Evolutionary conservation across 2,888 invertebrate genomes (phyloP).

Genomic region (Pocota personata): DNA sequence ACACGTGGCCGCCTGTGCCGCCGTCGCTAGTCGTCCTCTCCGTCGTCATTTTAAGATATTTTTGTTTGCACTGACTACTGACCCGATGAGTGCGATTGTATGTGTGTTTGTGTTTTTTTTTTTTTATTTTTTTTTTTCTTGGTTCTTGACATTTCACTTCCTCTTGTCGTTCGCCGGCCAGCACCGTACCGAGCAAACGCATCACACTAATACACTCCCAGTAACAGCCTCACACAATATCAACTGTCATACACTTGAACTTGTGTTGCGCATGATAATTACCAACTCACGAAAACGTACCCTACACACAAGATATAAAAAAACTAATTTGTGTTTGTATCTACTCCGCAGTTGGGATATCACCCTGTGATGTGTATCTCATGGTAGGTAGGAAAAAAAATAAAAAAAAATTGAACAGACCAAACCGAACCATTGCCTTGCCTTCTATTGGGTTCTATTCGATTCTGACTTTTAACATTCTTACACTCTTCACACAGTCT

Average conservation of each 20-base stretch:
- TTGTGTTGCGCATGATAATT: constrained; percentile 63
- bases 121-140: constrained; percentile 10
- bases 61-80: constrained; percentile 57
- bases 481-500: constrained; percentile 38
- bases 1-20: constrained; percentile 51
- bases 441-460: constrained; percentile 34
- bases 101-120: constrained; percentile 28
- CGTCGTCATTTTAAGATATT: not conserved
- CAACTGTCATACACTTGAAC: constrained; percentile 65
- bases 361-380: constrained; percentile 27
- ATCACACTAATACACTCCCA: constrained; percentile 7
- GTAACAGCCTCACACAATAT: constrained; percentile 1
- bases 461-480: constrained; percentile 46
- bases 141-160: constrained; percentile 50
- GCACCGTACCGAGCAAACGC: constrained; percentile 13
- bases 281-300: constrained; percentile 54
- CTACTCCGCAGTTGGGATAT: constrained; percentile 15
- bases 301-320: constrained; percentile 59
- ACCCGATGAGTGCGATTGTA: constrained; percentile 46
- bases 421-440: too few relatives aligned
- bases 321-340: not conserved
- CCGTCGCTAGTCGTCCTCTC: not conserved
- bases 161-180: constrained; percentile 56
- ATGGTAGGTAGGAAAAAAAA: not conserved
- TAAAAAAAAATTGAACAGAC: not conserved